Evolutionary conservation across 2,797 vertebrate species (phyloP).

Genomic region (Hapalemur alaotrensis): DNA sequence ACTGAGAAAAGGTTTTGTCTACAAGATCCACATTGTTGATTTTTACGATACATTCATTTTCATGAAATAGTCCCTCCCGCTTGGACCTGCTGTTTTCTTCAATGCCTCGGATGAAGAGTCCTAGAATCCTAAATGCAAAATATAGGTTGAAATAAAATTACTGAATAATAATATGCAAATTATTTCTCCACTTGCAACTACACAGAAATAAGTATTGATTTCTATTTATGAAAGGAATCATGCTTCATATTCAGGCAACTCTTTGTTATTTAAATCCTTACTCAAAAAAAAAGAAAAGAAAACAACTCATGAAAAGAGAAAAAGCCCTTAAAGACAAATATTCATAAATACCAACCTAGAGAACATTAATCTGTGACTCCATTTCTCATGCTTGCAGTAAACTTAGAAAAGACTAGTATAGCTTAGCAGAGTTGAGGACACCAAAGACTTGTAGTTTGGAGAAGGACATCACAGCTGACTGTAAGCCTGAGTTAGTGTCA

Average conservation of each 20-base stretch:
- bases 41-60: slow-evolving; percentile 96
- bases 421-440: background rate
- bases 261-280: slow-evolving; percentile 31
- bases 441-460: background rate
- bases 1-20: slow-evolving; percentile 97
- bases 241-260: background rate
- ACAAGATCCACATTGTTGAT: slow-evolving; percentile 93
- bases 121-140: slow-evolving; percentile 88
- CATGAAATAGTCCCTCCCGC: slow-evolving; percentile 92
- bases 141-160: slow-evolving; percentile 29
- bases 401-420: background rate
- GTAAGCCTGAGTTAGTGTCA: background rate
- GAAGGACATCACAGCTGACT: background rate
- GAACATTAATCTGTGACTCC: background rate
- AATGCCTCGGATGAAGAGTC: slow-evolving; percentile 94
- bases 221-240: slow-evolving; percentile 45
- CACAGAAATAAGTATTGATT: slow-evolving; percentile 45
- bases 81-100: slow-evolving; percentile 95
- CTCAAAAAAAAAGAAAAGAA: background rate
- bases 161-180: slow-evolving; percentile 21
- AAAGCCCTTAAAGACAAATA: slow-evolving; percentile 34
- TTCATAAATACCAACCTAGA: background rate
- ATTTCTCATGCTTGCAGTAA: background rate
- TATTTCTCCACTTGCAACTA: slow-evolving; percentile 33
- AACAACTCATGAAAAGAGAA: background rate